Percentiles rank a stretch among this genome's conserved stretches.
Conservation (phyloP, 1,140 invertebrate genomes). For the Amphibalanus amphitrite region DNA sequence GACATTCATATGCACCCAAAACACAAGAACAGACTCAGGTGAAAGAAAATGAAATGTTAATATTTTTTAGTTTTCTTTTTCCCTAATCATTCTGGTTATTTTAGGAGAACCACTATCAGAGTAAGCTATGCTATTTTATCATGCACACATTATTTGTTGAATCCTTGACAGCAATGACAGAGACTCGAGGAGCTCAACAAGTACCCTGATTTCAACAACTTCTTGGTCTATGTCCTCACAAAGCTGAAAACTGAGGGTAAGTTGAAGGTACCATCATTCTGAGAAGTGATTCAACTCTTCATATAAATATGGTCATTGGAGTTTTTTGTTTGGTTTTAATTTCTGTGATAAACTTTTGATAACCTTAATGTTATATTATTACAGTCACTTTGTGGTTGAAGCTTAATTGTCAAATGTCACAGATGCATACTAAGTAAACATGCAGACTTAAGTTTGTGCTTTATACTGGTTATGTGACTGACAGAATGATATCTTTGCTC, state of each 20-base stretch:
- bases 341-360: constrained; percentile 4
- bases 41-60: constrained; percentile 6
- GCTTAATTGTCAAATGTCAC: background rate
- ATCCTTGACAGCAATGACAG: constrained; percentile 30
- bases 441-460: background rate
- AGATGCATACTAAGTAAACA: background rate
- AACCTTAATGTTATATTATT: constrained; percentile 1
- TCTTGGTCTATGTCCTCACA: constrained; percentile 93
- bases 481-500: constrained; percentile 5
- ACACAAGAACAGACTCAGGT: constrained; percentile 10
- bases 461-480: constrained; percentile 6
- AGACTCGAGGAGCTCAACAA: constrained; percentile 97
- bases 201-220: constrained; percentile 98
- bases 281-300: no score
- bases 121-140: background rate
- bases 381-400: background rate
- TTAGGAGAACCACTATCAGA: constrained; percentile 12
- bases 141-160: no score
- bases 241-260: constrained; percentile 76
- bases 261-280: no score
- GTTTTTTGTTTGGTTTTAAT: constrained; percentile 9
- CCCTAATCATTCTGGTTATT: constrained; percentile 9
- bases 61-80: constrained; percentile 15
- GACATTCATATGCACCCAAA: no score
- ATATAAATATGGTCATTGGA: background rate